A percentile compares a stretch with the other conserved stretches of the same genome.
phyloP scores from a whole-genome alignment of 2,113 vertebrate species.

The Myiopsitta monachus region DNA sequence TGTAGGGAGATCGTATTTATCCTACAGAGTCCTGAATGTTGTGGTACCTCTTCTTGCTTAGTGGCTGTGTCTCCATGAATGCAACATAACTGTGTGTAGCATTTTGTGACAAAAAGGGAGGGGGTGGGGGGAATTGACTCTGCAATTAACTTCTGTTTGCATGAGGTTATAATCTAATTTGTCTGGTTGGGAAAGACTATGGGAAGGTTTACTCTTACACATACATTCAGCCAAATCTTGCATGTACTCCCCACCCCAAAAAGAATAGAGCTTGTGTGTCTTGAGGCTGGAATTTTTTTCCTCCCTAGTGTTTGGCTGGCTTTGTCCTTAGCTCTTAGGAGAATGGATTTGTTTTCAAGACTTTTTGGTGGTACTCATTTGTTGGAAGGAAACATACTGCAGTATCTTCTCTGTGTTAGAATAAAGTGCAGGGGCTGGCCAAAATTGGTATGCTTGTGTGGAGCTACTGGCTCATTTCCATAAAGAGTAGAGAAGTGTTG shows the following conservation, averaged over 20 bases:
- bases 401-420: not conserved
- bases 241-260: not conserved
- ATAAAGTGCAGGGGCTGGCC: not conserved
- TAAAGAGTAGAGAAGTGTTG: not conserved
- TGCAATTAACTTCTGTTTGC: not conserved
- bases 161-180: not conserved
- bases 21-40: not conserved
- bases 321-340: not conserved
- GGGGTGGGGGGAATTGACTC: no score
- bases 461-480: not conserved
- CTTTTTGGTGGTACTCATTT: not conserved
- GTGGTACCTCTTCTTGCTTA: not conserved
- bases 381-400: not conserved
- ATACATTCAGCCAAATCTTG: not conserved
- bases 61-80: fast-evolving
- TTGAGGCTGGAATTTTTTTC: fast-evolving
- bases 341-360: not conserved
- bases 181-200: not conserved
- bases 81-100: not conserved
- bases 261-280: not conserved
- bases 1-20: not conserved
- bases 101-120: not conserved
- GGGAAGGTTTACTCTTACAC: not conserved
- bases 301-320: not conserved
- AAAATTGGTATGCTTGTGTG: not conserved